Evolutionary conservation across 2,797 vertebrate genomes (phyloP).

Genomic region (Chromis chromis): DNA sequence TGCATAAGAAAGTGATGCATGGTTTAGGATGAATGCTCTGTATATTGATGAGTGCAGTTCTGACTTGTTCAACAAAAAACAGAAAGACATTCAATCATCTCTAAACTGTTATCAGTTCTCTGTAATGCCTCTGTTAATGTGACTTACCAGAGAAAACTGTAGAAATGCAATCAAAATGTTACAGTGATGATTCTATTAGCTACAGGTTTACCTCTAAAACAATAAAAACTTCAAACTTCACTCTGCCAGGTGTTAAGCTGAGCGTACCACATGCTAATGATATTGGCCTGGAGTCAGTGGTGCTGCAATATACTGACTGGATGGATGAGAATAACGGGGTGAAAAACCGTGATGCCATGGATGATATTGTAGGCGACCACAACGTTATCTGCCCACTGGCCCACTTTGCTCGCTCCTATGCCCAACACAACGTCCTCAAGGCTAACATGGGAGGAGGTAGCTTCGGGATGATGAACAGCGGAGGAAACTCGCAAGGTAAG

Average conservation of each 20-base stretch:
- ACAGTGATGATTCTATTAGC: no score
- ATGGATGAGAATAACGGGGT: slow-evolving; percentile 88
- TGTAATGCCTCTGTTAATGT: no score
- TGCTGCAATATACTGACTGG: slow-evolving; percentile 96
- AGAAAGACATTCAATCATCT: not conserved
- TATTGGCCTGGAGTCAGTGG: slow-evolving; percentile 91
- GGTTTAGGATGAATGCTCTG: no score
- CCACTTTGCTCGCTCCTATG: slow-evolving; percentile 87
- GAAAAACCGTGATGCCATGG: slow-evolving; percentile 92
- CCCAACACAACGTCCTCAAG: slow-evolving; percentile 80
- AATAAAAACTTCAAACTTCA: not conserved
- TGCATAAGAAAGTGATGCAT: not conserved
- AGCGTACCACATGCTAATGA: slow-evolving; percentile 93
- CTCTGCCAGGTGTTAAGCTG: slow-evolving; percentile 85
- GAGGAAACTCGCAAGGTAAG: slow-evolving; percentile 77
- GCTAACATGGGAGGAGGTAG: slow-evolving; percentile 64
- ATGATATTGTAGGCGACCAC: slow-evolving; percentile 93
- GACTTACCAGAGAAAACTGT: not conserved
- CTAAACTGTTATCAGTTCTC: no score
- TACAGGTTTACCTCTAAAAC: not conserved
- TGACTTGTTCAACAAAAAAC: not conserved
- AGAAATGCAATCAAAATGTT: not conserved
- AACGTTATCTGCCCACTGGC: slow-evolving; percentile 93
- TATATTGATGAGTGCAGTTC: not conserved
- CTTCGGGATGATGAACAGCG: slow-evolving; percentile 72